A percentile compares a stretch with the other conserved stretches of the same genome.
These are phyloP conservation scores for Bilobella aurantiaca DNA, from an alignment of 1,140 invertebrate species.

Conservation along the genomic window DNA sequence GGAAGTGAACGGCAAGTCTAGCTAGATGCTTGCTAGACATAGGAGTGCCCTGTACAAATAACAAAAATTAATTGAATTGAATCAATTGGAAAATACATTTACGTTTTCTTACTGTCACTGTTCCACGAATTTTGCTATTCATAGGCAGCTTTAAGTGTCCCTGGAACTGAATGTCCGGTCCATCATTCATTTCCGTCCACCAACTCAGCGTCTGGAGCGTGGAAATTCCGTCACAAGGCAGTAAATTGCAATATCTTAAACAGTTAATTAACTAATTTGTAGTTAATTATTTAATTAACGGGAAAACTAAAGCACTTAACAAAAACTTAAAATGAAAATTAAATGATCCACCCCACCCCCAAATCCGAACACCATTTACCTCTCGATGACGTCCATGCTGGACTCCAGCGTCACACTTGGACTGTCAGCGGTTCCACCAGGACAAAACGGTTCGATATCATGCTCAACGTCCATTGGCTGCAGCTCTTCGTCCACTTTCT, in stretches of 20 bases:
- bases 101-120: conserved; percentile 42
- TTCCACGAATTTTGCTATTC: conserved; percentile 53
- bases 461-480: not conserved
- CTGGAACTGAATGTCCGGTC: conserved; percentile 38
- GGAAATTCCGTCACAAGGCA: conserved; percentile 20
- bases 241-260: conserved; percentile 21
- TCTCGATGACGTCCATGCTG: conserved; percentile 17
- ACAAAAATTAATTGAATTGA: conserved; percentile 3
- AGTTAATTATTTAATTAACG: too few relatives aligned
- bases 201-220: conserved; percentile 39
- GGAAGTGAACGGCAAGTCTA: conserved; percentile 68
- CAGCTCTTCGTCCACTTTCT: not conserved
- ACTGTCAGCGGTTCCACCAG: conserved; percentile 12
- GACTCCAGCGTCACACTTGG: conserved; percentile 15
- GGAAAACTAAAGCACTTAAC: too few relatives aligned
- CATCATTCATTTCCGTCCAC: conserved; percentile 9
- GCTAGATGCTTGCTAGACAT: conserved; percentile 54
- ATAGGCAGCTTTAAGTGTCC: conserved; percentile 55
- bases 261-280: too few relatives aligned
- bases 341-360: not conserved
- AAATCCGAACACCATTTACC: not conserved
- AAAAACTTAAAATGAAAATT: conserved; percentile 32
- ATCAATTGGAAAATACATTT: not conserved
- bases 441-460: conserved; percentile 11
- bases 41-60: conserved; percentile 48